phyloP scores from a whole-genome alignment of 2,797 vertebrate species.

The Lindbergichthys nudifrons region DNA sequence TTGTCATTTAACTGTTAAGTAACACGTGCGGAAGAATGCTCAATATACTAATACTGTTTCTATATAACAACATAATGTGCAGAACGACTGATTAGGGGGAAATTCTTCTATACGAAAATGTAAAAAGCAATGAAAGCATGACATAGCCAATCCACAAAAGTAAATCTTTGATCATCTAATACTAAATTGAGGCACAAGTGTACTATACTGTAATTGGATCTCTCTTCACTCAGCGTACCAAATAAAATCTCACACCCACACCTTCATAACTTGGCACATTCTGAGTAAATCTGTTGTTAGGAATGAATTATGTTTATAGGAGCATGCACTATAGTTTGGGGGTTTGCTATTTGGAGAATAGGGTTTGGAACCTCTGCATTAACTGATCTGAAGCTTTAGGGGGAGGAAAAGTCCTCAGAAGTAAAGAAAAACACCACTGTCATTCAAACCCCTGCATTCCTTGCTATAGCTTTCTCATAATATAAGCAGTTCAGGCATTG shows the following conservation, averaged over 20 bases:
- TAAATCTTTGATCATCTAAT: conserved; percentile 5
- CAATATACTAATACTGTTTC: not conserved
- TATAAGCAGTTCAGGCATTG: conserved; percentile 9
- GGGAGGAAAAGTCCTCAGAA: not conserved
- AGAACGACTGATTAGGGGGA: not conserved
- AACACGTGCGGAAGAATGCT: conserved; percentile 20
- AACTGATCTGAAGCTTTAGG: conserved; percentile 9
- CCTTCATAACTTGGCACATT: not conserved
- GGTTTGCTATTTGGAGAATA: no score
- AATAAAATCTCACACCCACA: conserved; percentile 5
- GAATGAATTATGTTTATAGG: no score
- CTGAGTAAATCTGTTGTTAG: no score
- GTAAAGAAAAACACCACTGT: not conserved
- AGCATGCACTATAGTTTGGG: no score
- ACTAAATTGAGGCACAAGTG: not conserved
- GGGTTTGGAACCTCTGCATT: not conserved
- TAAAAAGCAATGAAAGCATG: not conserved
- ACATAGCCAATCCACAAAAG: not conserved
- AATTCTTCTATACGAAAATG: not conserved
- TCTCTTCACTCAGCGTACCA: conserved; percentile 6
- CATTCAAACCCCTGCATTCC: not conserved
- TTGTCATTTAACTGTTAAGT: conserved; percentile 36
- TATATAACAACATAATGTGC: no score
- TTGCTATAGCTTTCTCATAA: not conserved
- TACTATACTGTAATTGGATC: not conserved